These are phyloP conservation scores for Ciconia boyciana DNA, from an alignment of 2,113 vertebrate genomes.

Conservation along the genomic window DNA sequence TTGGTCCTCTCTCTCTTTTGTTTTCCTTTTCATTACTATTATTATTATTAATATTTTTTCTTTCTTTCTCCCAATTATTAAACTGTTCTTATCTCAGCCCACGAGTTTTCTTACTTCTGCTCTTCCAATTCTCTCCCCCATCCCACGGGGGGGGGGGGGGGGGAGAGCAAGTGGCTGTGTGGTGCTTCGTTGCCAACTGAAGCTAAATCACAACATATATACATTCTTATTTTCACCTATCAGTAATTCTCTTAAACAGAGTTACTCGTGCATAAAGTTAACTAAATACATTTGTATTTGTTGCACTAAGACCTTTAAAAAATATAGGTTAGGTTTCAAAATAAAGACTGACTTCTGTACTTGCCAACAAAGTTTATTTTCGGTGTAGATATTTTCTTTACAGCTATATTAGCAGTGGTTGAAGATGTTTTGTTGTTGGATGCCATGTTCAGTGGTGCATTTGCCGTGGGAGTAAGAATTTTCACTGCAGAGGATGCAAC, in stretches of 20 bases:
- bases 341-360: constrained; percentile 67
- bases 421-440: constrained; percentile 72
- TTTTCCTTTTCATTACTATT: too few species aligned
- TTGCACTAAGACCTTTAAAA: too few species aligned
- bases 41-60: too few species aligned
- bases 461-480: constrained; percentile 74
- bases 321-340: constrained; percentile 41
- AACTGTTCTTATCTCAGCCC: too few species aligned
- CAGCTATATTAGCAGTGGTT: constrained; percentile 72
- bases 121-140: too few species aligned
- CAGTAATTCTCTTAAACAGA: not conserved
- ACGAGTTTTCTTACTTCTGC: too few species aligned
- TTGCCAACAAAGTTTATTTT: constrained; percentile 99
- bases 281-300: not conserved
- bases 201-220: too few species aligned
- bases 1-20: too few species aligned
- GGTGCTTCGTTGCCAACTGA: too few species aligned
- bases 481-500: constrained; percentile 75
- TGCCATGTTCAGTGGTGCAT: constrained; percentile 73
- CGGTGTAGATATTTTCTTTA: constrained; percentile 91
- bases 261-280: not conserved
- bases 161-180: too few species aligned
- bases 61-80: too few species aligned
- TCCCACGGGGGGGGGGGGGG: too few species aligned
- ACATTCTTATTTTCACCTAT: not conserved